Evolutionary conservation across 1,140 invertebrate species (phyloP).

Genomic region (Magallana gigas): DNA sequence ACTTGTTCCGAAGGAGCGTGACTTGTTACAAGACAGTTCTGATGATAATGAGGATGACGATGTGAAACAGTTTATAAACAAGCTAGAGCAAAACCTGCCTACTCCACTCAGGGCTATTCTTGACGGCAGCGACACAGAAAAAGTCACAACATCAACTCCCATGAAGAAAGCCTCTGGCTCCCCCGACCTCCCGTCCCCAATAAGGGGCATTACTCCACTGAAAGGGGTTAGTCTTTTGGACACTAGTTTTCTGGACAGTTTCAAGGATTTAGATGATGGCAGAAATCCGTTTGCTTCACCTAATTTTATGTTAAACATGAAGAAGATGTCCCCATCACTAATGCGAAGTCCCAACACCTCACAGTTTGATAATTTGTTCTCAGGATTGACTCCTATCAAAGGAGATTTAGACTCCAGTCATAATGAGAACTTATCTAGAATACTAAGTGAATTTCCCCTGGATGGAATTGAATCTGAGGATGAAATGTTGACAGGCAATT

Average conservation of each 20-base stretch:
- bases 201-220: constrained; percentile 57
- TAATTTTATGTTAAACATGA: constrained; percentile 34
- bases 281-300: constrained; percentile 51
- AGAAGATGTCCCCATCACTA: constrained; percentile 43
- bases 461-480: constrained; percentile 45
- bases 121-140: constrained; percentile 37
- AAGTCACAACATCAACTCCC: constrained; percentile 57
- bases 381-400: constrained; percentile 51
- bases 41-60: constrained; percentile 52
- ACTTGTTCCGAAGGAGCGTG: constrained; percentile 56
- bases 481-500: constrained; percentile 55
- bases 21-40: constrained; percentile 56
- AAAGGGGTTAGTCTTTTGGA: constrained; percentile 51
- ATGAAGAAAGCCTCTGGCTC: constrained; percentile 45
- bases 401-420: constrained; percentile 42
- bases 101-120: constrained; percentile 57
- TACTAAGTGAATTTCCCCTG: constrained; percentile 59
- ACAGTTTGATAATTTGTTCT: constrained; percentile 53
- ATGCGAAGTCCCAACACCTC: constrained; percentile 35
- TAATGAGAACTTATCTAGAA: constrained; percentile 54
- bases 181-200: constrained; percentile 57
- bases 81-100: constrained; percentile 52
- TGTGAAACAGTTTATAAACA: constrained; percentile 36
- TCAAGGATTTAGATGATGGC: constrained; percentile 51
- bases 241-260: constrained; percentile 58